Evolutionary conservation across 2,113 vertebrate genomes (phyloP).

Genomic region (Sander lucioperca): DNA sequence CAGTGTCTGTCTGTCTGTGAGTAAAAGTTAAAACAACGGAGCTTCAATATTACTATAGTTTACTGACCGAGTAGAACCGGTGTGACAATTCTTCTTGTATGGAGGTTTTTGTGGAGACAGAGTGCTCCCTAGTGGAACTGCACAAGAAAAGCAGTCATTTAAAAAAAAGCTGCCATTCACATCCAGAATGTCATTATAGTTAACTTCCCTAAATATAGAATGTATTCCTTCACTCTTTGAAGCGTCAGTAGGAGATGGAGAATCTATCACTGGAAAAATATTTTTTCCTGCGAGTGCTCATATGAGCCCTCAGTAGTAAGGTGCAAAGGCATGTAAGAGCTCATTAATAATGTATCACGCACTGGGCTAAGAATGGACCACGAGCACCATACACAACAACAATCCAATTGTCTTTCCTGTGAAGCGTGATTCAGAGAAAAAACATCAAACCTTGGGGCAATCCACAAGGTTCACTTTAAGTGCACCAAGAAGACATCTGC

Average conservation of each 20-base stretch:
- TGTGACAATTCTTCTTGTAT: not conserved
- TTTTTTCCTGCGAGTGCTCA: not conserved
- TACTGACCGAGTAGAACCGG: not conserved
- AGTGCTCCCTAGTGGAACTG: constrained; percentile 62
- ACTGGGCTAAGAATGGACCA: constrained; percentile 7
- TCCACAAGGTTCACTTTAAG: constrained; percentile 71
- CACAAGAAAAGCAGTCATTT: constrained; percentile 31
- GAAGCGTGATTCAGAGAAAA: constrained; percentile 64
- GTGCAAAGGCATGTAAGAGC: constrained; percentile 30
- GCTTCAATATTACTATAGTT: not conserved
- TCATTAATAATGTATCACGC: constrained; percentile 52
- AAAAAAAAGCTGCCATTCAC: constrained; percentile 12
- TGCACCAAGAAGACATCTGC: constrained; percentile 45
- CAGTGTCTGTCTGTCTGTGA: too few species aligned
- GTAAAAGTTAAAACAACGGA: too few species aligned
- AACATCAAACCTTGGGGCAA: constrained; percentile 53
- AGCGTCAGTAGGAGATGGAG: not conserved
- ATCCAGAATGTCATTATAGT: not conserved
- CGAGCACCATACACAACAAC: constrained; percentile 15
- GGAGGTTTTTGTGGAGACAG: constrained; percentile 6
- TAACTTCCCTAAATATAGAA: not conserved
- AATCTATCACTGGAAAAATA: not conserved
- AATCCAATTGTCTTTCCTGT: constrained; percentile 60
- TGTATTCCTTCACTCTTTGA: not conserved
- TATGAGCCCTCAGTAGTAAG: constrained; percentile 1